Evolutionary conservation across 2,797 vertebrate genomes (phyloP).

Genomic region (Pelodytes ibericus): DNA sequence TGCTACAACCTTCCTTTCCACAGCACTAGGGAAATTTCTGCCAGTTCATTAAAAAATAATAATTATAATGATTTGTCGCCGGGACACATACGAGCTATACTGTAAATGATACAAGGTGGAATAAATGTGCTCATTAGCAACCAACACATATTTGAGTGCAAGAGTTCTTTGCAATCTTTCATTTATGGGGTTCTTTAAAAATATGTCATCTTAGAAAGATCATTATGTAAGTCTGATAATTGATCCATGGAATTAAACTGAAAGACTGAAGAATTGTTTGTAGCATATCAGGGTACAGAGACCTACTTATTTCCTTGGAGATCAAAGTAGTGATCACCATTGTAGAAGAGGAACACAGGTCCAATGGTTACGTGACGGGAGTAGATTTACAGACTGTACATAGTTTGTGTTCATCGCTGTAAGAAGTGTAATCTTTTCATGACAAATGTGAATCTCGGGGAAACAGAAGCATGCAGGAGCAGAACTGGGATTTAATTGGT

Average conservation of each 20-base stretch:
- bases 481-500: not conserved
- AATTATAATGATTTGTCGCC: too few species aligned
- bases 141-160: too few species aligned
- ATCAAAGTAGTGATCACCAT: conserved; percentile 9
- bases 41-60: too few species aligned
- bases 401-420: not conserved
- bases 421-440: not conserved
- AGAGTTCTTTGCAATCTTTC: too few species aligned
- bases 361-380: not conserved
- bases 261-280: conserved; percentile 33
- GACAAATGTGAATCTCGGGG: not conserved
- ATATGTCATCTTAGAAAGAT: conserved; percentile 28
- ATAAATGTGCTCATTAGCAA: too few species aligned
- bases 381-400: not conserved
- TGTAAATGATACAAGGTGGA: too few species aligned
- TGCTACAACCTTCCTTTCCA: too few species aligned
- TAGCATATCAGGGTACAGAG: conserved; percentile 28
- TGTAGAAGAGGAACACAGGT: not conserved
- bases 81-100: too few species aligned
- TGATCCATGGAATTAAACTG: conserved; percentile 47
- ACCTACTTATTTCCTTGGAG: conserved; percentile 42
- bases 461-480: not conserved
- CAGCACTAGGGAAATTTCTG: too few species aligned
- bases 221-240: conserved; percentile 35
- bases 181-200: too few species aligned